phyloP scores from a whole-genome alignment of 1,140 invertebrate species.

The Pseudomyrmex gracilis region DNA sequence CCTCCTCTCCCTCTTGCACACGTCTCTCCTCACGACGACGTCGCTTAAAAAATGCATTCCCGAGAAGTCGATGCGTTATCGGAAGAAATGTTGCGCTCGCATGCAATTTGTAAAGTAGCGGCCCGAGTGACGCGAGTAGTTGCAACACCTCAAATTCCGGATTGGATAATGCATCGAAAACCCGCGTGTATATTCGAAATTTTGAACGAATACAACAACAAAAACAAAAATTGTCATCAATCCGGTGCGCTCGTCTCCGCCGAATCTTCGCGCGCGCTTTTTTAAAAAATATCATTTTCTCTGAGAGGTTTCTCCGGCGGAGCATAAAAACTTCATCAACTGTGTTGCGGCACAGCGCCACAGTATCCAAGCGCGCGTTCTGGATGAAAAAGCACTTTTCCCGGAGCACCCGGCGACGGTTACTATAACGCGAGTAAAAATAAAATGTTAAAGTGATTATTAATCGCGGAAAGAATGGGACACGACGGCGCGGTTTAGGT shows the following conservation, averaged over 20 bases:
- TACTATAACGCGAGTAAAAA: background rate
- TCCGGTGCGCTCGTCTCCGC: no score
- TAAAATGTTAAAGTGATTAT: constrained; percentile 43
- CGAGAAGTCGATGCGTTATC: constrained; percentile 59
- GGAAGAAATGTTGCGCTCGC: constrained; percentile 54
- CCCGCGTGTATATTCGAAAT: background rate
- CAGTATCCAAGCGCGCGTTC: background rate
- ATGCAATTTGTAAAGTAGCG: constrained; percentile 57
- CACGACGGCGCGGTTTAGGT: constrained; percentile 20
- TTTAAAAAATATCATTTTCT: constrained; percentile 17
- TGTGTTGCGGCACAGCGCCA: background rate
- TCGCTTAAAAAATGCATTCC: constrained; percentile 59
- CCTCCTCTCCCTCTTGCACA: no score
- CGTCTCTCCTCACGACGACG: constrained; percentile 13
- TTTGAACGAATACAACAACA: no score
- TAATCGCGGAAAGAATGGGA: constrained; percentile 35
- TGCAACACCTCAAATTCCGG: constrained; percentile 29
- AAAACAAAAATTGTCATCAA: no score
- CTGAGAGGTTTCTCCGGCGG: constrained; percentile 5
- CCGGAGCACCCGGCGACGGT: background rate
- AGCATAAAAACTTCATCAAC: constrained; percentile 57
- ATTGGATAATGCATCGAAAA: background rate
- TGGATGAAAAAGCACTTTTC: background rate
- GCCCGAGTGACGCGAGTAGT: constrained; percentile 35
- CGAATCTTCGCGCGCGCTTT: background rate